A percentile compares a stretch with the other conserved stretches of the same genome.
Evolutionary conservation across 2,888 invertebrate species (phyloP).

Genomic region (Mesodorylaimus sp.): DNA sequence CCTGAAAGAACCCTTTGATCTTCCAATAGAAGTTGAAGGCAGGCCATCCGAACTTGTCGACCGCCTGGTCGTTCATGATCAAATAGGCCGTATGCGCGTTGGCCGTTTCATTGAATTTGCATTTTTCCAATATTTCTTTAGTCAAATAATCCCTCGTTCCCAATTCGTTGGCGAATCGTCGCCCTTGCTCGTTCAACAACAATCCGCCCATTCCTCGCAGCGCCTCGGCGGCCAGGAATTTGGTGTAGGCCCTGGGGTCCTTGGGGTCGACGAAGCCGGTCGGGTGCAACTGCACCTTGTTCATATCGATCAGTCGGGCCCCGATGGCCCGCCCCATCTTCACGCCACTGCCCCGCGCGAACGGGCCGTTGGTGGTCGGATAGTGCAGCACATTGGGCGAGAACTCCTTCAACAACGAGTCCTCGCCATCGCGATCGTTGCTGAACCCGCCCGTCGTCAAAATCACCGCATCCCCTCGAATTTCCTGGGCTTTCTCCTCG

Average conservation of each 20-base stretch:
- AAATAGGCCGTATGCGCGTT: constrained; percentile 15
- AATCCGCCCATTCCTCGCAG: constrained; percentile 22
- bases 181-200: constrained; percentile 21
- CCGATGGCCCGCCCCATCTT: constrained; percentile 26
- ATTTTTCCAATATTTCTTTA: constrained; percentile 18
- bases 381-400: constrained; percentile 17
- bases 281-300: constrained; percentile 14
- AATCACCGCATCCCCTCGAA: constrained; percentile 19
- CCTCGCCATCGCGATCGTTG: constrained; percentile 18
- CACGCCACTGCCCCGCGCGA: constrained; percentile 20
- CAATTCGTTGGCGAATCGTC: constrained; percentile 26
- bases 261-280: constrained; percentile 26
- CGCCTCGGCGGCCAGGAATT: constrained; percentile 29
- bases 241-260: constrained; percentile 21
- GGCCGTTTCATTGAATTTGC: constrained; percentile 14
- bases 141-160: constrained; percentile 22
- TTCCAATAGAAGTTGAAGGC: constrained; percentile 27
- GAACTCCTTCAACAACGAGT: constrained; percentile 23
- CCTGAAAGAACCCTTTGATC: constrained; percentile 26
- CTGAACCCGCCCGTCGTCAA: constrained; percentile 28
- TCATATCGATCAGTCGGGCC: constrained; percentile 25
- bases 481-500: not conserved
- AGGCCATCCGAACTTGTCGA: constrained; percentile 25
- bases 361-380: constrained; percentile 28
- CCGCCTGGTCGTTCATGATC: constrained; percentile 22